These are phyloP conservation scores for Sarcophaga subvicina DNA, from an alignment of 2,888 invertebrate genomes.

Conservation along the genomic window DNA sequence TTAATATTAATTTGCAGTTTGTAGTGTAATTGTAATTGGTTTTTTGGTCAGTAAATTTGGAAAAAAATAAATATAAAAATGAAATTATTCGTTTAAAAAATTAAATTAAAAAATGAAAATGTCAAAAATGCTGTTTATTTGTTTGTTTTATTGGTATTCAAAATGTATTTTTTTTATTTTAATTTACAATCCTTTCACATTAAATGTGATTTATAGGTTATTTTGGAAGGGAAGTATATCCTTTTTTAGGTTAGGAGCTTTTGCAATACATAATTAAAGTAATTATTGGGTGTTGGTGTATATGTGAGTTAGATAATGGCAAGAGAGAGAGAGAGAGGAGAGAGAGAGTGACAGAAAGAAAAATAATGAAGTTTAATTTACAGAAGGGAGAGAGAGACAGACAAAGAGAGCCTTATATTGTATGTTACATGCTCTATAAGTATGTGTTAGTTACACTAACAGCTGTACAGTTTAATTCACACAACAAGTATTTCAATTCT, in stretches of 20 bases:
- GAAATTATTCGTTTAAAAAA: conserved; percentile 16
- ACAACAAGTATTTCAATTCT: not conserved
- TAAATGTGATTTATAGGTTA: not conserved
- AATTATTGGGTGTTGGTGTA: too few species aligned
- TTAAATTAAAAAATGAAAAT: conserved; percentile 28
- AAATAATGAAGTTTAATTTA: too few species aligned
- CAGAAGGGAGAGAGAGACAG: too few species aligned
- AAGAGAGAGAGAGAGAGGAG: too few species aligned
- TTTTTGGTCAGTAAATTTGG: conserved; percentile 44
- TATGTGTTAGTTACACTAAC: not conserved
- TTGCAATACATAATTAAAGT: too few species aligned
- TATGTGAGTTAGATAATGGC: too few species aligned
- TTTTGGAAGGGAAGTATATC: too few species aligned
- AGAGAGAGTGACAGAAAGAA: too few species aligned
- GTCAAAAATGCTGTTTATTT: conserved; percentile 16
- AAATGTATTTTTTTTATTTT: not conserved
- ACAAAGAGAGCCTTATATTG: not conserved
- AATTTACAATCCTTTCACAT: not conserved
- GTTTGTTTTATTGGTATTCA: not conserved
- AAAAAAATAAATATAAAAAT: conserved; percentile 47
- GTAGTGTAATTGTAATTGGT: conserved; percentile 34
- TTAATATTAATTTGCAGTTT: conserved; percentile 57
- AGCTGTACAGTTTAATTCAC: not conserved
- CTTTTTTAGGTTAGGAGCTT: too few species aligned
- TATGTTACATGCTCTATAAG: not conserved